These are phyloP conservation scores for Piaya cayana DNA, from an alignment of 2,113 vertebrate genomes.

Conservation along the genomic window DNA sequence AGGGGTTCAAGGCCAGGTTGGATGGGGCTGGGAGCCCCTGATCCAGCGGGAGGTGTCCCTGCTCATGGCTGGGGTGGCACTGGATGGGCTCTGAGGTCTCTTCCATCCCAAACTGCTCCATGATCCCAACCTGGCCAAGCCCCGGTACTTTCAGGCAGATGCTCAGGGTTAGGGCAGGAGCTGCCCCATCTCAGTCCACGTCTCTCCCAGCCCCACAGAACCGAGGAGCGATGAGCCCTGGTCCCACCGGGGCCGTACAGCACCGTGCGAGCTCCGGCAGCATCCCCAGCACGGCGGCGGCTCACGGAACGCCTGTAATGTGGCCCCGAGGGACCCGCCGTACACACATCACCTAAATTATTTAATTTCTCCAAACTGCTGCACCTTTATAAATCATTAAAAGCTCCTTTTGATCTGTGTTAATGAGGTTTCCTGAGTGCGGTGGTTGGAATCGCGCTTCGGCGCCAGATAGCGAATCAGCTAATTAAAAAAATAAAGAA, in stretches of 20 bases:
- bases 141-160: accelerated
- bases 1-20: too few species aligned
- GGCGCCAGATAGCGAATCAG: constrained; percentile 44
- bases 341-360: constrained; percentile 77
- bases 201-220: neutral
- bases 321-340: constrained; percentile 33
- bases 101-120: too few species aligned
- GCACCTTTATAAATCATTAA: constrained; percentile 83
- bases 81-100: too few species aligned
- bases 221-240: accelerated
- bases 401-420: constrained; percentile 82
- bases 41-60: too few species aligned
- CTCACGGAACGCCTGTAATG: neutral
- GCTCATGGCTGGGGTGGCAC: too few species aligned
- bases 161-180: neutral
- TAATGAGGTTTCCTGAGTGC: constrained; percentile 79
- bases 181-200: neutral
- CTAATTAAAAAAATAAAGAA: constrained; percentile 71
- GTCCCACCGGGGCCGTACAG: neutral
- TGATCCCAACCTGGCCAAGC: accelerated
- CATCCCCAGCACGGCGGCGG: neutral
- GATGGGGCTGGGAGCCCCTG: too few species aligned
- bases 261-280: accelerated
- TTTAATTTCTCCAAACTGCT: constrained; percentile 83
- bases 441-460: constrained; percentile 19